Percentiles rank a stretch among this genome's conserved stretches.
These are phyloP conservation scores for Globia sparganii DNA, from an alignment of 2,888 invertebrate species.

Conservation along the genomic window DNA sequence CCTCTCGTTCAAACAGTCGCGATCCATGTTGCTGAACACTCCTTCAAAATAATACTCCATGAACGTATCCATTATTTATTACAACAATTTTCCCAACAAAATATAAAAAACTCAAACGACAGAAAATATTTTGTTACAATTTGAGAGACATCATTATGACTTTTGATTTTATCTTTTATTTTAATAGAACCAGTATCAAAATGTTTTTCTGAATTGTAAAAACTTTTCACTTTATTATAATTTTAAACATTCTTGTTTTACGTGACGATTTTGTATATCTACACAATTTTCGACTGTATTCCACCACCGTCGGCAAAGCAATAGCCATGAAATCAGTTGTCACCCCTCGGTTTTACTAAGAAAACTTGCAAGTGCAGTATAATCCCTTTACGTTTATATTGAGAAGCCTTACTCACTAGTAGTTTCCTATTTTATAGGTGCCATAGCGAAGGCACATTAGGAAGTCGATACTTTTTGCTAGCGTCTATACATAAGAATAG, in stretches of 20 bases:
- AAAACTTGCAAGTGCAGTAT: conserved; percentile 80
- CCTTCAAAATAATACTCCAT: conserved; percentile 95
- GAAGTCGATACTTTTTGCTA: conserved; percentile 15
- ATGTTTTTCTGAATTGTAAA: conserved; percentile 2
- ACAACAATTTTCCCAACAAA: conserved; percentile 39
- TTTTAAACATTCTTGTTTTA: background rate
- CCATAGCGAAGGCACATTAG: conserved; percentile 6
- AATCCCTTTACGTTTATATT: conserved; percentile 78
- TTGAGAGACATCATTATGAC: conserved; percentile 53
- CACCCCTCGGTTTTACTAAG: conserved; percentile 66
- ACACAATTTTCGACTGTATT: conserved; percentile 9
- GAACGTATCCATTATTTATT: conserved; percentile 92
- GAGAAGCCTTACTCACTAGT: conserved; percentile 76
- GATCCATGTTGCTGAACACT: conserved; percentile 93
- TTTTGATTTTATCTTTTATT: conserved; percentile 42
- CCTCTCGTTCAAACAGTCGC: conserved; percentile 93
- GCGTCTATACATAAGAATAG: background rate
- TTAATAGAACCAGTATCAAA: conserved; percentile 42
- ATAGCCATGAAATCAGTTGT: conserved; percentile 76
- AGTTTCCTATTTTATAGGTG: conserved; percentile 47
- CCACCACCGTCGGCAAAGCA: conserved; percentile 55
- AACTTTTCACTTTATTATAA: conserved; percentile 8
- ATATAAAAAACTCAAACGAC: background rate
- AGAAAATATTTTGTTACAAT: background rate
- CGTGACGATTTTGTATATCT: background rate